Conservation (phyloP, 2,113 vertebrate genomes). For the Corythornis cristatus region DNA sequence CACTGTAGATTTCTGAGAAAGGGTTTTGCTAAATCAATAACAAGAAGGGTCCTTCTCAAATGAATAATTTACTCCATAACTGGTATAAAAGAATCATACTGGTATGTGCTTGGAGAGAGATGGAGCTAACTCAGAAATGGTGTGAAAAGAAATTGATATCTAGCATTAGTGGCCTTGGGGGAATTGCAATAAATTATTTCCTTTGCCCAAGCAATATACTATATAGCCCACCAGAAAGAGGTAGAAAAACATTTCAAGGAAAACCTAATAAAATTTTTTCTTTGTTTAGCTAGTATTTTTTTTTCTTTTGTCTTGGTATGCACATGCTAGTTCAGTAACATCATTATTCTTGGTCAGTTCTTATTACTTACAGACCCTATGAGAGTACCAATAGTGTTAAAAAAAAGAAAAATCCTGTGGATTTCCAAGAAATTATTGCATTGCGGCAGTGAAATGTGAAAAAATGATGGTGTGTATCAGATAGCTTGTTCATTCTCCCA, state of each 20-base stretch:
- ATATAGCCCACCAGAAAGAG: background rate
- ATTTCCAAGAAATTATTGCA: background rate
- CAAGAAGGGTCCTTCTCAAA: background rate
- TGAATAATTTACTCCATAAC: background rate
- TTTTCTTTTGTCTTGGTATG: background rate
- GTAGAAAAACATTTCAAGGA: background rate
- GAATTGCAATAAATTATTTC: background rate
- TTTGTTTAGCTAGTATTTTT: background rate
- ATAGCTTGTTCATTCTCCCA: background rate
- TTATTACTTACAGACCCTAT: background rate
- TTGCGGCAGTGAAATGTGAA: background rate
- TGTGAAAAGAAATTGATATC: background rate
- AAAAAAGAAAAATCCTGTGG: background rate
- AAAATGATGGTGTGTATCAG: accelerated
- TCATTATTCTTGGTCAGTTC: background rate
- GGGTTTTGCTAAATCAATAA: background rate
- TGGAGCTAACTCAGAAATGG: background rate
- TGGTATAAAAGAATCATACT: background rate
- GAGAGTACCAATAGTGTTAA: background rate
- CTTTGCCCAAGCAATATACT: background rate
- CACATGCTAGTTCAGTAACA: background rate
- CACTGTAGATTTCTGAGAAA: background rate
- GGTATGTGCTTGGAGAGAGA: background rate
- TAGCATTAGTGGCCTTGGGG: background rate
- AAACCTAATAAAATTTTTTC: background rate